Conservation (phyloP, 2,113 vertebrate species). For the Pipra filicauda region DNA sequence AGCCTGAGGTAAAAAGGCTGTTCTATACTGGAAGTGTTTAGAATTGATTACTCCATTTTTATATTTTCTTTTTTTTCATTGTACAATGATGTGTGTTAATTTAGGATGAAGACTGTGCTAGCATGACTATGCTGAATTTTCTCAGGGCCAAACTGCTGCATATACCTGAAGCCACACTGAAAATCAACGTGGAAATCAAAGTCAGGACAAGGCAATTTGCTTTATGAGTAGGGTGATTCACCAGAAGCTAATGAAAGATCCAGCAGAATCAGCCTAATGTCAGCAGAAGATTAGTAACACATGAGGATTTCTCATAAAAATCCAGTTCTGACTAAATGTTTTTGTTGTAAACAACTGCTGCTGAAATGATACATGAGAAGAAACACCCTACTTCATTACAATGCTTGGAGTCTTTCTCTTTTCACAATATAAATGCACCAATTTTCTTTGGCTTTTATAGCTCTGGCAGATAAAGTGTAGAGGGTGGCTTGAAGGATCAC, state of each 20-base stretch:
- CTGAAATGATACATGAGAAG: background rate
- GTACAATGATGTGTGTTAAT: background rate
- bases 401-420: background rate
- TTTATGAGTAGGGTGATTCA: conserved; percentile 57
- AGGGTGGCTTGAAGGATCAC: conserved; percentile 11
- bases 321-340: conserved; percentile 56
- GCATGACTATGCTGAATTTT: conserved; percentile 24
- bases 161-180: conserved; percentile 10
- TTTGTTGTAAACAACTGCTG: conserved; percentile 58
- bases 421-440: conserved; percentile 24
- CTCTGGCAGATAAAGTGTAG: conserved; percentile 21
- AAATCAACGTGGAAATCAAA: conserved; percentile 32
- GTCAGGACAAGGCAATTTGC: conserved; percentile 39
- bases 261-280: conserved; percentile 46
- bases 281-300: conserved; percentile 59
- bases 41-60: background rate
- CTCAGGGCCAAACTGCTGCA: background rate
- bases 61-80: background rate
- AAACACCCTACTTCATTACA: background rate
- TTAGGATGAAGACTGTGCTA: background rate
- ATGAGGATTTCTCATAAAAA: conserved; percentile 61
- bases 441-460: conserved; percentile 41
- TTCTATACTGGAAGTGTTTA: background rate
- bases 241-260: conserved; percentile 42
- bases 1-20: background rate